These are phyloP conservation scores for Tiliacea aurago DNA, from an alignment of 2,888 invertebrate species.

Conservation along the genomic window DNA sequence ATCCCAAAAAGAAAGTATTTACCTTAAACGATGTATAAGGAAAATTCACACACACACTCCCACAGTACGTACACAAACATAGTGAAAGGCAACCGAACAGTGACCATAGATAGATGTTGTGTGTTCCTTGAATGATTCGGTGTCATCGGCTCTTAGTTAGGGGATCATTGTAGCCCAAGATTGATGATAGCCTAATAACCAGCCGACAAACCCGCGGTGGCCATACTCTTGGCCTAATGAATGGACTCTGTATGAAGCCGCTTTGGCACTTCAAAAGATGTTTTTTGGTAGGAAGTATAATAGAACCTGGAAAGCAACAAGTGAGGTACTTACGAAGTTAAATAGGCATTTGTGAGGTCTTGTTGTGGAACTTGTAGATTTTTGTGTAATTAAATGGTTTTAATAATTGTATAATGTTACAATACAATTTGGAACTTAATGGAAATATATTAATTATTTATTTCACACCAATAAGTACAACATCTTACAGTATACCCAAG, in stretches of 20 bases:
- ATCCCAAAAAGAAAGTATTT: neutral
- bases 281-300: conserved; percentile 51
- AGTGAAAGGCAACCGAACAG: conserved; percentile 66
- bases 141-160: conserved; percentile 83
- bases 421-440: neutral
- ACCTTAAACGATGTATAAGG: neutral
- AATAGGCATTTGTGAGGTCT: conserved; percentile 46
- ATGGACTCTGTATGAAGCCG: conserved; percentile 44
- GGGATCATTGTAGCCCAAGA: conserved; percentile 84
- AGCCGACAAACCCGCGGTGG: conserved; percentile 73
- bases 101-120: conserved; percentile 74
- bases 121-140: conserved; percentile 72
- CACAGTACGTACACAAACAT: conserved; percentile 6
- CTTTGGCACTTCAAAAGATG: conserved; percentile 49
- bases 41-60: conserved; percentile 25
- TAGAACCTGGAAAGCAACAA: conserved; percentile 54
- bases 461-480: no score
- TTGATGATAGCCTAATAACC: conserved; percentile 83
- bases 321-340: conserved; percentile 59
- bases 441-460: no score
- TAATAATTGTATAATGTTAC: neutral
- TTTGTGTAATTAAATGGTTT: conserved; percentile 26
- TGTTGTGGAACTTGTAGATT: conserved; percentile 17
- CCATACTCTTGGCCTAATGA: conserved; percentile 55
- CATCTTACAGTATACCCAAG: no score